Conservation (phyloP, 2,113 vertebrate genomes). For the Myotis lucifugus region DNA sequence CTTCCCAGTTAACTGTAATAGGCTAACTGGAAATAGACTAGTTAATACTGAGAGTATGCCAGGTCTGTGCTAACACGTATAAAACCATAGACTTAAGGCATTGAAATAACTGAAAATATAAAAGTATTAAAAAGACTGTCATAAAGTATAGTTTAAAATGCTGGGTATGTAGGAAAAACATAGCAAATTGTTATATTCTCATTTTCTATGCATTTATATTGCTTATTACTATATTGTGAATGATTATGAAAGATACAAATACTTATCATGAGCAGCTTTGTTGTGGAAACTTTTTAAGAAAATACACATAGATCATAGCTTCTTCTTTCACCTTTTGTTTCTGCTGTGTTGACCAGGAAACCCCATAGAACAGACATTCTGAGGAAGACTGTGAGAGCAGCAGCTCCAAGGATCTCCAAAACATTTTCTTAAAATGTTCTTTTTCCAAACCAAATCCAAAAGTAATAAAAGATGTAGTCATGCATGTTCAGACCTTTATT, state of each 20-base stretch:
- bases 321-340: neutral
- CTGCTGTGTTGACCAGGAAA: neutral
- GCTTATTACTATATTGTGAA: neutral
- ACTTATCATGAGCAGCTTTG: neutral
- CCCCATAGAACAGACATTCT: neutral
- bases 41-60: neutral
- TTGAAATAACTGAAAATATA: neutral
- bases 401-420: neutral
- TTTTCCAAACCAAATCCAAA: neutral
- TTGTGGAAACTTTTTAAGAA: neutral
- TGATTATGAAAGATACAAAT: neutral
- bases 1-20: neutral
- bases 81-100: neutral
- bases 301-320: neutral
- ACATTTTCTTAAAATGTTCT: neutral
- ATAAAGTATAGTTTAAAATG: slow-evolving; percentile 5
- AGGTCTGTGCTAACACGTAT: neutral
- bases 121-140: neutral
- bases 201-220: neutral
- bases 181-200: neutral
- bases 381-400: neutral
- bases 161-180: neutral
- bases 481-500: slow-evolving; percentile 19
- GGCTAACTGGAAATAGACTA: neutral
- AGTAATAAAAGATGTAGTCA: slow-evolving; percentile 12